A percentile compares a stretch with the other conserved stretches of the same genome.
These are phyloP conservation scores for Andinoacara biseriatus DNA, from an alignment of 2,113 vertebrate species.

Conservation along the genomic window DNA sequence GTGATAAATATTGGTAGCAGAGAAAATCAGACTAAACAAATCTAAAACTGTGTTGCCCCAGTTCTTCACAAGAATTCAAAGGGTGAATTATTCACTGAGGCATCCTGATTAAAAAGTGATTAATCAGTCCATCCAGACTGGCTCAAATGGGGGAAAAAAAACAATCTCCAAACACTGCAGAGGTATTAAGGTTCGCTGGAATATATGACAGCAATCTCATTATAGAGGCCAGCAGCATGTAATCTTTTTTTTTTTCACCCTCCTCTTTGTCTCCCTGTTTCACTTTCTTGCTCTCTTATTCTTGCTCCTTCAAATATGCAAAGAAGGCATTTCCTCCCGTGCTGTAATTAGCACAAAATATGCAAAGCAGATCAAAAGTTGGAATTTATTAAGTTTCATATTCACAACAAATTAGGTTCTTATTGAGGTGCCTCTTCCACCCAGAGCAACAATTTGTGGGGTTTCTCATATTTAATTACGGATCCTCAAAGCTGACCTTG, in stretches of 20 bases:
- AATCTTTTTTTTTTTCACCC: slow-evolving; percentile 22
- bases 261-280: slow-evolving; percentile 40
- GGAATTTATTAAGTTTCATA: slow-evolving; percentile 59
- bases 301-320: slow-evolving; percentile 63
- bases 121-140: slow-evolving; percentile 51
- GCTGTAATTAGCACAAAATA: slow-evolving; percentile 65
- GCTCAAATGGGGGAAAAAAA: slow-evolving; percentile 34
- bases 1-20: slow-evolving; percentile 33
- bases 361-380: slow-evolving; percentile 68
- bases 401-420: slow-evolving; percentile 62
- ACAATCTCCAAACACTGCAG: slow-evolving; percentile 54
- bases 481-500: slow-evolving; percentile 53
- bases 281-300: slow-evolving; percentile 37
- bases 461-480: slow-evolving; percentile 33
- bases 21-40: slow-evolving; percentile 17
- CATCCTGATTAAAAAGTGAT: slow-evolving; percentile 64
- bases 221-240: slow-evolving; percentile 55
- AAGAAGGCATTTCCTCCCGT: slow-evolving; percentile 63
- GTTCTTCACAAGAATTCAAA: slow-evolving; percentile 41
- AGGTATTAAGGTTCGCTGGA: slow-evolving; percentile 43
- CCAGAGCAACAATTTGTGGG: slow-evolving; percentile 1
- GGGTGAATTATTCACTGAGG: slow-evolving; percentile 56
- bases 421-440: slow-evolving; percentile 18
- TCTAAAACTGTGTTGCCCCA: slow-evolving; percentile 32
- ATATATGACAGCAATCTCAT: slow-evolving; percentile 62